Evolutionary conservation across 1,140 invertebrate genomes (phyloP), one percentile per base, ranked within the genome.

Genomic region (Wasmannia auropunctata): DNA sequence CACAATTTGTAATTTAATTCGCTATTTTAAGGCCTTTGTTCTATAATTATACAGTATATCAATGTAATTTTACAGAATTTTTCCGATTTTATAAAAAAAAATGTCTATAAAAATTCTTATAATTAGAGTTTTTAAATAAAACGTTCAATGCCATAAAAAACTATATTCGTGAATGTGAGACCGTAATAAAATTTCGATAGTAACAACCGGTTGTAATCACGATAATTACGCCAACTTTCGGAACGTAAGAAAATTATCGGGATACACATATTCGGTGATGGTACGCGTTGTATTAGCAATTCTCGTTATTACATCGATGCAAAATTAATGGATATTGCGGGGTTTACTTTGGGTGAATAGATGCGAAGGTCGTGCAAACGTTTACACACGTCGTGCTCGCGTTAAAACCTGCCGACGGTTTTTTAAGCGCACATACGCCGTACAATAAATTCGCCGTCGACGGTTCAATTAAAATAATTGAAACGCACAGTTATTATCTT

Each of bases 391-490:
- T 56, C 14, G 25, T 22, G 19, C 54, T 0, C 16, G 14, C 6
- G 11, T 10, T 25, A 22, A 34, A 74, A 58, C 2, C n/a, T 22
- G 1, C 37, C 14, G 76, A 79, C 43, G 11, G 22, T 72, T 79
- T 80, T 65, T n/a, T 37, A 72, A 46, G 43, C 16, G 43, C 16
- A 1, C 74, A 19, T 28, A 49, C 14, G 10, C 19, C 34, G 49
- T 51, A 37, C 16, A 81, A 58, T 31, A 81, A 67, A 81, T 81
- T 81, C 11, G 25, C 2, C 34, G 28, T n/a, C 34, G 25, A 56
- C 0, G 11, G 7, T 54, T 70, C 51, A 58, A 22, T 74, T 58
- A 60, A 60, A 58, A 81, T 72, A 81, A 81, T 72, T 81, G 40
- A 72, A 56, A 25, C 11, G 14, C 51, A 37, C 14, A 7, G 34